phyloP scores from a whole-genome alignment of 2,888 invertebrate species.

The Cylindroiulus punctatus region DNA sequence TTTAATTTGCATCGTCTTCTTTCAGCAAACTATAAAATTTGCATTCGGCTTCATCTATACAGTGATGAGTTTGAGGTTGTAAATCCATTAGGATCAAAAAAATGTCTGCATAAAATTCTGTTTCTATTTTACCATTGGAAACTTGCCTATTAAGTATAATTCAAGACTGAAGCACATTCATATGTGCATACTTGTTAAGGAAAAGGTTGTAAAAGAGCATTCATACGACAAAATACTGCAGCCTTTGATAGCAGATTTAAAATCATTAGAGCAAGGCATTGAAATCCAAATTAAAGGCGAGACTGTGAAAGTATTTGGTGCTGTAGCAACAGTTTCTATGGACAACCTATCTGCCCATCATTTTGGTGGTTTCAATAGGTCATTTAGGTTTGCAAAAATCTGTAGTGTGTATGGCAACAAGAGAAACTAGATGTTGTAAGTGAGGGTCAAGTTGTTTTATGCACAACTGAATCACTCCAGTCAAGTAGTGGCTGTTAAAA shows the following conservation, averaged over 20 bases:
- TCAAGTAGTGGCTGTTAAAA: background rate
- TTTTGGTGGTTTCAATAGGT: background rate
- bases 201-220: background rate
- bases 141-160: background rate
- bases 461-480: background rate
- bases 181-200: background rate
- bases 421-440: background rate
- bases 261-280: background rate
- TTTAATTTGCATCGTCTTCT: background rate
- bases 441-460: background rate
- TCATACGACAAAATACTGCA: background rate
- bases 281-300: background rate
- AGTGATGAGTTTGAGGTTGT: background rate
- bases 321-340: background rate
- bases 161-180: background rate
- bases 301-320: background rate
- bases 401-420: background rate
- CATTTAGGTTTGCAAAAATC: background rate
- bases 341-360: background rate
- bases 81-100: slow-evolving; percentile 4
- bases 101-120: background rate
- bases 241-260: background rate
- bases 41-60: background rate
- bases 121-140: background rate
- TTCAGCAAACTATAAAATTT: background rate